Conservation (phyloP, 2,797 vertebrate genomes). For the Sebastes vulpes region DNA sequence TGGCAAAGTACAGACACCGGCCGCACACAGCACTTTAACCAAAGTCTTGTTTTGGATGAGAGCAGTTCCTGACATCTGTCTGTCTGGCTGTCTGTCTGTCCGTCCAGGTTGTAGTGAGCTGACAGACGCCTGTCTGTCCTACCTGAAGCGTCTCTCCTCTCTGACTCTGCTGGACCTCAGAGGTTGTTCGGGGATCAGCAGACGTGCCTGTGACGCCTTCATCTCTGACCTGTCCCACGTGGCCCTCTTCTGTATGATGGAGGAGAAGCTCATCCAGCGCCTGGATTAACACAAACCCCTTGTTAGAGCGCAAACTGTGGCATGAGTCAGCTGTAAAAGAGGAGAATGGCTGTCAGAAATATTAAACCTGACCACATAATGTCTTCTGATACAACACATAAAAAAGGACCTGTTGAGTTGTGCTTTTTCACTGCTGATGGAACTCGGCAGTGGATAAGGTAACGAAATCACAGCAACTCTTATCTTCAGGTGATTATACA, state of each 20-base stretch:
- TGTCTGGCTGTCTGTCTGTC: background rate
- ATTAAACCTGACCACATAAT: background rate
- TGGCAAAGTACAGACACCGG: background rate
- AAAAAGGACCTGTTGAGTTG: background rate
- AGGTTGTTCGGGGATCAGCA: conserved; percentile 92
- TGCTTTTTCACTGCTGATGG: too few species aligned
- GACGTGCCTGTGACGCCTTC: conserved; percentile 93
- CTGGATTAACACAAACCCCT: conserved; percentile 76
- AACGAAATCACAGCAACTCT: too few species aligned
- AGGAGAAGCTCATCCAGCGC: conserved; percentile 97
- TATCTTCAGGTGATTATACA: too few species aligned
- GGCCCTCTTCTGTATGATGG: conserved; percentile 95
- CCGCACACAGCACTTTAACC: background rate
- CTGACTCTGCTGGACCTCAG: conserved; percentile 94
- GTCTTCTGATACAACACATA: background rate
- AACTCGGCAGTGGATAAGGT: background rate
- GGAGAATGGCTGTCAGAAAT: background rate
- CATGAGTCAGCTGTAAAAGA: too few species aligned
- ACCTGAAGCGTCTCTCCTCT: conserved; percentile 91
- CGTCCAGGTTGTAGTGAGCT: conserved; percentile 92
- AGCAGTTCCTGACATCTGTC: background rate
- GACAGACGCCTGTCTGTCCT: conserved; percentile 93
- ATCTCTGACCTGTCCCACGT: conserved; percentile 96
- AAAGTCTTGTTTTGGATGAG: background rate
- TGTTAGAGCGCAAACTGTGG: background rate